Evolutionary conservation across 2,113 vertebrate genomes (phyloP), one percentile per base, ranked within the genome.

Genomic region (Salvelinus fontinalis): DNA sequence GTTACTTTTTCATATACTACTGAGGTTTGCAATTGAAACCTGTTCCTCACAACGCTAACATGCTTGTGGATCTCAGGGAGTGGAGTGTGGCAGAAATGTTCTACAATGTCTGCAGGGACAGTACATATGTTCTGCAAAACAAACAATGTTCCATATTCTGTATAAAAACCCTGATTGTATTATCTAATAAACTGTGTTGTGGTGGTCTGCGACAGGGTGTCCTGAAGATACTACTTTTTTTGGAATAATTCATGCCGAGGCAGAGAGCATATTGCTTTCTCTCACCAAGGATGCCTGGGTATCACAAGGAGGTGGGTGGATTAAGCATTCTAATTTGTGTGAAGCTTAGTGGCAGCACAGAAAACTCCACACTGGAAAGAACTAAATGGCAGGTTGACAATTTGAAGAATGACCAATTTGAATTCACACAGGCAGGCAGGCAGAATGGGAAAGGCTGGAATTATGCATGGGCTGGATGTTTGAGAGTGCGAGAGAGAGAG

Each of bases 171-270:
- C 66, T 31, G 13, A 44, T 20, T 44, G 14, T 22, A 22, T 64
- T 22, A 4, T 27, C 20, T 14, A 8, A 44, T 18, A n/a, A 51
- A 44, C 54, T 59, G 67, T 12, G 24, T 74, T 22, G 49, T 24
- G 70, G 5, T 11, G 59, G 64, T 20, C 65, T 75, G 75, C 59
- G 65, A 60, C 54, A 60, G 18, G 18, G 18, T 67, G 27, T 67
- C 34, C 11, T 48, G n/a, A 49, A 70, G 68, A 49, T 13, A 49
- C 39, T 22, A 26, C 27, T 57, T 70, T 78, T 59, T 54, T 70
- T 74, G 71, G 31, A 70, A 76, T 84, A 76, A 81, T 81, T 75
- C 49, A 74, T 76, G 60, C 44, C 3, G 68, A 76, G 74, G 27
- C 73, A 70, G 34, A 75, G 57, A 76, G 67, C 66, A 82, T 78